Evolutionary conservation across 1,140 invertebrate species (phyloP).

Genomic region (fruit fly (Drosophila melanogaster)): DNA sequence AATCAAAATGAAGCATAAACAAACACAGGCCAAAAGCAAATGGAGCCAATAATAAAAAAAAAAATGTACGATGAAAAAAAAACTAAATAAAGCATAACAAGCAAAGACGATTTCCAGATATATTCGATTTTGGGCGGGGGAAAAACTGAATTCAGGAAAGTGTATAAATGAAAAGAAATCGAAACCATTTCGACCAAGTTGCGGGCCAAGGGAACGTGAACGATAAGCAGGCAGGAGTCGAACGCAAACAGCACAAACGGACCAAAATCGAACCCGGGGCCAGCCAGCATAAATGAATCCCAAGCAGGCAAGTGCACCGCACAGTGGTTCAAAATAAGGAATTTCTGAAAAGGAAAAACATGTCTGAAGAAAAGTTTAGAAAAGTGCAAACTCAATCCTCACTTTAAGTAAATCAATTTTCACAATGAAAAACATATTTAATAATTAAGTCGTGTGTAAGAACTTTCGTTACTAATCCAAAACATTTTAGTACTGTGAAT

Average conservation of each 20-base stretch:
- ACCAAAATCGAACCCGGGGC: conserved; percentile 36
- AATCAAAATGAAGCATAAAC: conserved; percentile 82
- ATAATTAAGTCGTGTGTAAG: too few species aligned
- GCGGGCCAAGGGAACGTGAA: conserved; percentile 18
- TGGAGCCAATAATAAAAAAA: conserved; percentile 76
- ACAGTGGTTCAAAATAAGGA: conserved; percentile 21
- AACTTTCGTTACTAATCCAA: too few species aligned
- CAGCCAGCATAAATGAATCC: conserved; percentile 76
- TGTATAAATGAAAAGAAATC: conserved; percentile 82
- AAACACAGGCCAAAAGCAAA: conserved; percentile 70
- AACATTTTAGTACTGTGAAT: too few species aligned
- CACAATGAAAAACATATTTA: too few species aligned
- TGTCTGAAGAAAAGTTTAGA: too few species aligned
- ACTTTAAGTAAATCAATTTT: too few species aligned
- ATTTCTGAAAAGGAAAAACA: neutral
- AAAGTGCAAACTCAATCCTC: too few species aligned
- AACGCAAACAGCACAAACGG: conserved; percentile 4
- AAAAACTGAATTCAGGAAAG: conserved; percentile 60
- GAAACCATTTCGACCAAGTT: conserved; percentile 63
- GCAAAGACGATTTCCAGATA: conserved; percentile 53
- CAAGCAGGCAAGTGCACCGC: conserved; percentile 50
- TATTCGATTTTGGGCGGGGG: neutral
- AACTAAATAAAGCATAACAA: conserved; percentile 34
- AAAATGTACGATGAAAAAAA: conserved; percentile 15
- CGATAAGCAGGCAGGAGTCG: conserved; percentile 63